phyloP scores from a whole-genome alignment of 2,797 vertebrate genomes.

The Mycteria americana region DNA sequence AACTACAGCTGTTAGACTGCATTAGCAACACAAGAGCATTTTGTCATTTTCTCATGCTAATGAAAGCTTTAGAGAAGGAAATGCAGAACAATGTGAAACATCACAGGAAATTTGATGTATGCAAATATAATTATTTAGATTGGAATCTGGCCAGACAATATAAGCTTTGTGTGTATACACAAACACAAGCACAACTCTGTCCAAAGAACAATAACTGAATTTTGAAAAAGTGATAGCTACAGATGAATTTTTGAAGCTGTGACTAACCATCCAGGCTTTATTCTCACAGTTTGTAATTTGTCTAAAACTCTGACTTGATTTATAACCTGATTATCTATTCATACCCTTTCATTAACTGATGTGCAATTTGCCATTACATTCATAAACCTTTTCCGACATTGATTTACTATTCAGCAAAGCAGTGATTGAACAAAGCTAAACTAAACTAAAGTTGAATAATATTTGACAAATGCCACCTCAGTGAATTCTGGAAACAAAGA shows the following conservation, averaged over 20 bases:
- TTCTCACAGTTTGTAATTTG: background rate
- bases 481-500: background rate
- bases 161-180: background rate
- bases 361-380: background rate
- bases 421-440: background rate
- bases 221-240: background rate
- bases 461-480: background rate
- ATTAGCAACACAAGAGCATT: background rate
- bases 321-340: constrained; percentile 8
- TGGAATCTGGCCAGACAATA: background rate
- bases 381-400: background rate
- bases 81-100: background rate
- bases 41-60: background rate
- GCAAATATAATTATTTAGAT: background rate
- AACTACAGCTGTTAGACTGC: background rate
- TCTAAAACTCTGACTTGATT: constrained; percentile 9
- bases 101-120: background rate
- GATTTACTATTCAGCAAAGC: constrained; percentile 1
- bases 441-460: background rate
- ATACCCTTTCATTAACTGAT: background rate
- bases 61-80: background rate
- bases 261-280: background rate
- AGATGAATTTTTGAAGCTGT: background rate
- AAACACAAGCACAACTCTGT: background rate
- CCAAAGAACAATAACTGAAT: background rate